Percentiles rank a stretch among this genome's conserved stretches.
These are phyloP conservation scores for Holacanthus passer DNA, from an alignment of 2,113 vertebrate species.

Conservation along the genomic window DNA sequence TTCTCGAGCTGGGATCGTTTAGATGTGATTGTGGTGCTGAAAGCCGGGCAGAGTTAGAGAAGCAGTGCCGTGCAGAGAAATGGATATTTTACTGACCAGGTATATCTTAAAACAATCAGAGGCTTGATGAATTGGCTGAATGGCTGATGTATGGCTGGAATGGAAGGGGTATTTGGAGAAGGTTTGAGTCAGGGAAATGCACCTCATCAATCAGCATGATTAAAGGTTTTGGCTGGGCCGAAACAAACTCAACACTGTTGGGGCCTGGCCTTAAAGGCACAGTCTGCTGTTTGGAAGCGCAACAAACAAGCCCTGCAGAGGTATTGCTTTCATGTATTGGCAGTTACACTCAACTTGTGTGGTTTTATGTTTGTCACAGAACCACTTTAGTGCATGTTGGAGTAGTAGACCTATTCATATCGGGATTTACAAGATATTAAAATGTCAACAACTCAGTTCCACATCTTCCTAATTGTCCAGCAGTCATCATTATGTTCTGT, in stretches of 20 bases:
- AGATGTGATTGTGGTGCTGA: slow-evolving; percentile 34
- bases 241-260: slow-evolving; percentile 73
- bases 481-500: background rate
- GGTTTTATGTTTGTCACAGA: background rate
- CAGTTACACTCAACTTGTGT: slow-evolving; percentile 6
- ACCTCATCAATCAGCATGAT: slow-evolving; percentile 82
- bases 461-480: background rate
- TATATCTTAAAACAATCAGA: slow-evolving; percentile 80
- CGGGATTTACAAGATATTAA: background rate
- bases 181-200: slow-evolving; percentile 81
- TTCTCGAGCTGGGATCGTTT: slow-evolving; percentile 2
- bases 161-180: slow-evolving; percentile 75
- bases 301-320: slow-evolving; percentile 25
- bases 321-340: background rate
- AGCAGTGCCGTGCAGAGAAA: slow-evolving; percentile 67
- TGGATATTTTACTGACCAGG: slow-evolving; percentile 78
- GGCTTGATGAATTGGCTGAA: slow-evolving; percentile 76
- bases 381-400: background rate
- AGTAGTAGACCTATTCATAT: background rate
- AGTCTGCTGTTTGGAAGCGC: slow-evolving; percentile 23
- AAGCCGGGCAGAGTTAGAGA: slow-evolving; percentile 31
- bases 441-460: background rate
- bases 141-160: slow-evolving; percentile 77
- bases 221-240: slow-evolving; percentile 75
- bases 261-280: slow-evolving; percentile 73